Evolutionary conservation across 1,140 invertebrate genomes (phyloP).

Genomic region (Homalodisca vitripennis): DNA sequence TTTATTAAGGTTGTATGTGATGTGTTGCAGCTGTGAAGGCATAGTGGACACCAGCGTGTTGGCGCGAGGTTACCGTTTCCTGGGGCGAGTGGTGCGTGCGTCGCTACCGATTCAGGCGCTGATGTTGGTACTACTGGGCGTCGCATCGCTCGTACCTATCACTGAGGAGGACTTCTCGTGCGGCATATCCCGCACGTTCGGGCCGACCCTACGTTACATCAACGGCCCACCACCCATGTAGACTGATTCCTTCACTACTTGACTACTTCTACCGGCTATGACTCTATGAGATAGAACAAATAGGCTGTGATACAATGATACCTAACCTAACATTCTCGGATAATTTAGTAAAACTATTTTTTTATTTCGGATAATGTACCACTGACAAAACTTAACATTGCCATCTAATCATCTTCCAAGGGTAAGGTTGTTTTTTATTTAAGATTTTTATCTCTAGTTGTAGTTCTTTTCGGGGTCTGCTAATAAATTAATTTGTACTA

Average conservation of each 20-base stretch:
- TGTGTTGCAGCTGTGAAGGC: constrained; percentile 7
- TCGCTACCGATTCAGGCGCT: constrained; percentile 89
- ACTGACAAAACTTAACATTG: constrained; percentile 19
- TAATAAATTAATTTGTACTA: too few species aligned
- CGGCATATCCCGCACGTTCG: constrained; percentile 78
- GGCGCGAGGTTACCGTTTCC: constrained; percentile 73
- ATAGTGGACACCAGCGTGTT: constrained; percentile 62
- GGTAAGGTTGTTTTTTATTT: constrained; percentile 5
- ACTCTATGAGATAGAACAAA: constrained; percentile 4
- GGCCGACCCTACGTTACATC: constrained; percentile 81
- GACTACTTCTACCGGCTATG: neutral
- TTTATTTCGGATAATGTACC: neutral
- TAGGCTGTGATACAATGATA: constrained; percentile 13
- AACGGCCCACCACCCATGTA: constrained; percentile 88
- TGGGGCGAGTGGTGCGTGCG: constrained; percentile 82
- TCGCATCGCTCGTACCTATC: constrained; percentile 82
- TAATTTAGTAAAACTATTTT: too few species aligned
- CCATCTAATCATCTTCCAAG: constrained; percentile 10
- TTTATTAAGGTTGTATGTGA: neutral
- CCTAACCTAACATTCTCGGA: neutral
- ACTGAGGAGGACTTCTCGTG: constrained; percentile 83
- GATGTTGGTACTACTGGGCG: constrained; percentile 83
- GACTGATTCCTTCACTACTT: constrained; percentile 36
- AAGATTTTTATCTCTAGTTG: neutral
- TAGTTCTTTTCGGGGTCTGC: neutral